Evolutionary conservation across 2,797 vertebrate species (phyloP), one percentile per base, ranked within the genome.

Genomic region (Acrossocheilus fasciatus): DNA sequence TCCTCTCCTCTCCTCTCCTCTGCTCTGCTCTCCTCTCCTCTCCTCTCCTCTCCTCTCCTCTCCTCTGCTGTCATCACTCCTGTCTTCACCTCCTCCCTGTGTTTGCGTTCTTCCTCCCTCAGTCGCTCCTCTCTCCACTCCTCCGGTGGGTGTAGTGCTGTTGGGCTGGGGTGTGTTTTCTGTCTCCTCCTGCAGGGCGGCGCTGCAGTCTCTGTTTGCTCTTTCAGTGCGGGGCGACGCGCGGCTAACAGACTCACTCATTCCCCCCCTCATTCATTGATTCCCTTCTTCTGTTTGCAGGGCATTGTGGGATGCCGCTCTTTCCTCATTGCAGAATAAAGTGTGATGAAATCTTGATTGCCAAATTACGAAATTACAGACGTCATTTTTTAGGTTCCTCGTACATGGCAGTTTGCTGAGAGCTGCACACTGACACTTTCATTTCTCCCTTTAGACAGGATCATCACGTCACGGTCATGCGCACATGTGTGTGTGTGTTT

Each of bases 61-160:
- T 23, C 8, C 54, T n/a, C 26, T 15, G 8, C 30, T 34, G 11
- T 70, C 69, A 41, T 75, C 68, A 59, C 14, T 57, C 54, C 57
- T 64, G 9, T 45, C 41, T 23, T 59, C 50, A 50, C 34, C 10
- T 57, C 36, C 23, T 41, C 50, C 69, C 57, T 59, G 26, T 41
- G 82, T 83, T 64, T 43, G 1, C n/a, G 47, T 41, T 69, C 39
- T 76, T 66, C 72, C 30, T 81, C 86, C 47, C 26, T 72, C 39
- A 50, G 54, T 87, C 78, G 47, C 85, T 85, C 70, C 87, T 89
- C 88, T 89, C 88, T 89, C 86, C 87, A 88, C 89, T 90, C 80
- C 87, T 88, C 85, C 85, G 81, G 52, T 87, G 88, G 87, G 90
- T 83, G 84, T 90, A 86, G 81, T 87, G 59, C 79, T 59, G 62